Evolutionary conservation across 2,888 invertebrate genomes (phyloP).

Genomic region (Cataglyphis rosenhaueri): DNA sequence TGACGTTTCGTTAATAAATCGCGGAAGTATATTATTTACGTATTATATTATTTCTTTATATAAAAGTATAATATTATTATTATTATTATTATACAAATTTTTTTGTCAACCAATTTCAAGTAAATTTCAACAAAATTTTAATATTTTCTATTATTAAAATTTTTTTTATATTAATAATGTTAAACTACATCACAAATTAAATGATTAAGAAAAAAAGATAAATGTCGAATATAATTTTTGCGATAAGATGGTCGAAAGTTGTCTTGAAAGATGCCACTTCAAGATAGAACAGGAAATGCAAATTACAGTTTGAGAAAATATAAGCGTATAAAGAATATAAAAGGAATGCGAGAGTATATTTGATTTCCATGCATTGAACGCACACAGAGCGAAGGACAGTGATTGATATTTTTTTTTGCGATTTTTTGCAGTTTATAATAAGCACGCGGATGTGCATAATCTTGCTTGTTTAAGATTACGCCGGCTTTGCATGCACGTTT

Average conservation of each 20-base stretch:
- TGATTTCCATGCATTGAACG: not conserved
- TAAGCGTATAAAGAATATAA: not conserved
- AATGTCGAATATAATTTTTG: not conserved
- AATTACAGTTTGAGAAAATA: conserved; percentile 6
- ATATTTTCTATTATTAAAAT: not conserved
- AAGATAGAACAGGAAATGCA: conserved; percentile 15
- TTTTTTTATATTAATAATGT: not conserved
- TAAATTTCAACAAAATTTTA: not conserved
- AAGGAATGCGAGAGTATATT: not conserved
- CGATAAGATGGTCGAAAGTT: not conserved
- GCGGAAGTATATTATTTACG: not conserved
- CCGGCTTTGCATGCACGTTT: conserved; percentile 33
- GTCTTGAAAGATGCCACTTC: not conserved
- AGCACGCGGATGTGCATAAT: not conserved
- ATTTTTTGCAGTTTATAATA: conserved; percentile 18
- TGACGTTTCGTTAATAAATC: not conserved
- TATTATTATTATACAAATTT: not conserved
- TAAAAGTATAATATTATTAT: not conserved
- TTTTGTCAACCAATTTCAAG: not conserved
- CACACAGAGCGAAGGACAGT: conserved; percentile 69
- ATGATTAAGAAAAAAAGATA: not conserved
- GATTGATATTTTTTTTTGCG: conserved; percentile 66
- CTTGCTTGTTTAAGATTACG: conserved; percentile 22
- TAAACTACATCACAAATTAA: not conserved
- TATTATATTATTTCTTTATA: not conserved